These are phyloP conservation scores for Sycobia sp. DNA, from an alignment of 1,140 invertebrate genomes.

Conservation along the genomic window DNA sequence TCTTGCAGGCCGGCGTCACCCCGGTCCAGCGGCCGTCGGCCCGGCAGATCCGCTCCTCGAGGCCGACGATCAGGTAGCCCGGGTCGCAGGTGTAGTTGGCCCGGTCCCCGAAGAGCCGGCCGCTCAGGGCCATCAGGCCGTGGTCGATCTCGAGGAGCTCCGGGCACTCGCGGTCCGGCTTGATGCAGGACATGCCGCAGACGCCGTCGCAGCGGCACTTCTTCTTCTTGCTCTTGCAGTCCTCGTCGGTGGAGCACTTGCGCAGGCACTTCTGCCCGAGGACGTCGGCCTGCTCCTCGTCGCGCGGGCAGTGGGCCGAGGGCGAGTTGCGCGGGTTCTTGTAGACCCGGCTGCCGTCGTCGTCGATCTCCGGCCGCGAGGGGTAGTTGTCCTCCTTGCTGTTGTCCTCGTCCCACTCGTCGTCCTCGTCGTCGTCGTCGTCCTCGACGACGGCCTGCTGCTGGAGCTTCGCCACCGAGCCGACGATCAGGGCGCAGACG, in stretches of 20 bases:
- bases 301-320: slow-evolving; percentile 78
- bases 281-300: slow-evolving; percentile 72
- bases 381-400: slow-evolving; percentile 65
- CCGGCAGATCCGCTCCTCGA: slow-evolving; percentile 83
- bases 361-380: slow-evolving; percentile 65
- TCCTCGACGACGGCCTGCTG: slow-evolving; percentile 53
- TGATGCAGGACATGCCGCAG: slow-evolving; percentile 96
- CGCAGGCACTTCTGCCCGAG: slow-evolving; percentile 85
- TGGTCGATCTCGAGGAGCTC: slow-evolving; percentile 73
- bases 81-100: slow-evolving; percentile 84
- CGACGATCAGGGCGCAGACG: slow-evolving; percentile 43
- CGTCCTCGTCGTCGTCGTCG: slow-evolving; percentile 59
- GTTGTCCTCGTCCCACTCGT: slow-evolving; percentile 69
- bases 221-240: slow-evolving; percentile 96
- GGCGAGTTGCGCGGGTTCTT: slow-evolving; percentile 90
- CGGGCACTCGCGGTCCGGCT: slow-evolving; percentile 88
- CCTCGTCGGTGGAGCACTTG: slow-evolving; percentile 91
- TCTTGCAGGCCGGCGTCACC: slow-evolving; percentile 82
- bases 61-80: slow-evolving; percentile 85
- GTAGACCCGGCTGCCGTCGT: slow-evolving; percentile 78
- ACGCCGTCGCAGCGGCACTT: slow-evolving; percentile 95
- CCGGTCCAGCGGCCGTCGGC: slow-evolving; percentile 94
- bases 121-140: slow-evolving; percentile 74
- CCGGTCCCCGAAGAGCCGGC: slow-evolving; percentile 78
- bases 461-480: slow-evolving; percentile 47